Evolutionary conservation across 2,888 invertebrate species (phyloP).

Genomic region (Octonoba sinensis): DNA sequence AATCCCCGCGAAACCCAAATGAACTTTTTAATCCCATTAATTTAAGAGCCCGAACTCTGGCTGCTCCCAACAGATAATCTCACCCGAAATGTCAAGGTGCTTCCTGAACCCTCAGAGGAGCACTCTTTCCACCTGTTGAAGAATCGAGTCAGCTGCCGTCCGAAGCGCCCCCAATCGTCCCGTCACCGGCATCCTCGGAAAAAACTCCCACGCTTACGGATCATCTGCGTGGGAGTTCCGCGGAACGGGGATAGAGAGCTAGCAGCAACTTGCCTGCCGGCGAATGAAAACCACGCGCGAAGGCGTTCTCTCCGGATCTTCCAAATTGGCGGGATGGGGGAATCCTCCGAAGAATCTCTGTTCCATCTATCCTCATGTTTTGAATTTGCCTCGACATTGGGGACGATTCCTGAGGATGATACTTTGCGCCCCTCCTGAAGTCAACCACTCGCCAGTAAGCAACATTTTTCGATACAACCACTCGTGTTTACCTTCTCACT

Average conservation of each 20-base stretch:
- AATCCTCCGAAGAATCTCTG: neutral
- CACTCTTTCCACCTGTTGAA: conserved; percentile 37
- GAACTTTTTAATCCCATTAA: too few relatives aligned
- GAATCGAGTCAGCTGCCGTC: conserved; percentile 1
- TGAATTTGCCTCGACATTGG: neutral
- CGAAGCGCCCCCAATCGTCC: conserved; percentile 43
- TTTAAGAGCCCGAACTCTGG: too few relatives aligned
- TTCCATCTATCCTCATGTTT: neutral
- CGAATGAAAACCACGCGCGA: conserved; percentile 28
- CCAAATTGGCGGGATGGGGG: neutral
- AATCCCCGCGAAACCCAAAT: too few relatives aligned
- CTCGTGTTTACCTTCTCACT: too few relatives aligned
- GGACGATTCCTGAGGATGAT: neutral
- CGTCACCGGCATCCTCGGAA: neutral
- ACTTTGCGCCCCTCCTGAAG: neutral
- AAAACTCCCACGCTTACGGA: conserved; percentile 42
- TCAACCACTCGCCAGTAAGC: too few relatives aligned
- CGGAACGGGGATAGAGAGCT: conserved; percentile 17
- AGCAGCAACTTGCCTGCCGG: conserved; percentile 18
- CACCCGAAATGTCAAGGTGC: conserved; percentile 4
- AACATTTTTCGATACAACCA: too few relatives aligned
- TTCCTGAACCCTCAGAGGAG: neutral
- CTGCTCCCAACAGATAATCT: too few relatives aligned
- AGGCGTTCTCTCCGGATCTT: conserved; percentile 22
- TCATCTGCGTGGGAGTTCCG: conserved; percentile 19